Percentiles rank a stretch among this genome's conserved stretches.
These are phyloP conservation scores for Brachymystax lenok DNA, from an alignment of 2,797 vertebrate genomes.

Conservation along the genomic window DNA sequence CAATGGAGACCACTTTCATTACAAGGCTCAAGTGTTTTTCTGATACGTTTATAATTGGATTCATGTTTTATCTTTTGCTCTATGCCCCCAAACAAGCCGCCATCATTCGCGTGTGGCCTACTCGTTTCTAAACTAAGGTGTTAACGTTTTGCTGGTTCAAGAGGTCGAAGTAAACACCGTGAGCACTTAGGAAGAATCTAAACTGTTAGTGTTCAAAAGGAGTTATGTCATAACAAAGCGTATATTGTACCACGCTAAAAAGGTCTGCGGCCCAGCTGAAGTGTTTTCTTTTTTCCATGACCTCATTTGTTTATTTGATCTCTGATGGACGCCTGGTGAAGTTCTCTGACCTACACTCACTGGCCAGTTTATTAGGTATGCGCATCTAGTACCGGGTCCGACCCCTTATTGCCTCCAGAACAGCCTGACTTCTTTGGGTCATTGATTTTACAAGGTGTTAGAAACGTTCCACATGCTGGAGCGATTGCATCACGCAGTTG, in stretches of 20 bases:
- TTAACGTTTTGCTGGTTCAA: slow-evolving; percentile 17
- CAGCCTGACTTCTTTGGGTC: too few species aligned
- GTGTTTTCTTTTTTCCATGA: slow-evolving; percentile 67
- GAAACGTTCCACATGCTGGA: too few species aligned
- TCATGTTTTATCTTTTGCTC: slow-evolving; percentile 23
- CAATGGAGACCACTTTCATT: slow-evolving; percentile 25
- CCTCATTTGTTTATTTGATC: slow-evolving; percentile 71
- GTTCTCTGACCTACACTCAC: slow-evolving; percentile 67
- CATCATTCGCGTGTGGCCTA: neutral
- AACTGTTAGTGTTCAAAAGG: slow-evolving; percentile 59
- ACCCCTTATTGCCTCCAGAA: too few species aligned
- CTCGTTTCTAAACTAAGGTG: neutral
- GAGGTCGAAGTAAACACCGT: slow-evolving; percentile 46
- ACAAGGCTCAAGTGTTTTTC: slow-evolving; percentile 41
- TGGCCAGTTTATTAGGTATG: too few species aligned
- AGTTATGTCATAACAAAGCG: slow-evolving; percentile 68
- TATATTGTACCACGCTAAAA: slow-evolving; percentile 71
- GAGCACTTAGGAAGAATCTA: slow-evolving; percentile 42
- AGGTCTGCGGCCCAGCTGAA: slow-evolving; percentile 63
- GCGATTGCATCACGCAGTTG: too few species aligned
- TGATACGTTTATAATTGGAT: slow-evolving; percentile 21
- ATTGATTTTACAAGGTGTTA: too few species aligned
- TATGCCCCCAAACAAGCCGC: neutral
- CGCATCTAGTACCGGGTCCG: too few species aligned
- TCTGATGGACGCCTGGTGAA: slow-evolving; percentile 46